Evolutionary conservation across 2,888 invertebrate genomes (phyloP).

Genomic region (Acanthoscelides obtectus): DNA sequence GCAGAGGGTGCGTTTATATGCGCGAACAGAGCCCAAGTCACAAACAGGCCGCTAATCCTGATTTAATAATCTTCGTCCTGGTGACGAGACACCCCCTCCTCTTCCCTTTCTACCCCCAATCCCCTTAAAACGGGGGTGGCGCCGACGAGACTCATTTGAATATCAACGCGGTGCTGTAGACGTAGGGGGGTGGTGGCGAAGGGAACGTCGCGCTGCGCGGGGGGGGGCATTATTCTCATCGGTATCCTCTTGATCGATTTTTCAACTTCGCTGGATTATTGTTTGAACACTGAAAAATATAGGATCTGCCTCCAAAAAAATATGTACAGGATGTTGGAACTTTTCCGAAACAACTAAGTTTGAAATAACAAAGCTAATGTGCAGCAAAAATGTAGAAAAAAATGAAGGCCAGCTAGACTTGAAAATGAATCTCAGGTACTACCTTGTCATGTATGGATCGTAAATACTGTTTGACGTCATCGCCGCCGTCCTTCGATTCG

Average conservation of each 20-base stretch:
- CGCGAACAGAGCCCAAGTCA: conserved; percentile 28
- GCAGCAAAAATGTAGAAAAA: no score
- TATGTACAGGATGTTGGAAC: no score
- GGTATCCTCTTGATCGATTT: neutral
- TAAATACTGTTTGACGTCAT: no score
- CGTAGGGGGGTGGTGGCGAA: neutral
- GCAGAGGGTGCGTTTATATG: neutral
- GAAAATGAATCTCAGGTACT: no score
- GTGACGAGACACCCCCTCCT: conserved; percentile 48
- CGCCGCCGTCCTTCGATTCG: no score
- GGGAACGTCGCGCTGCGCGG: neutral
- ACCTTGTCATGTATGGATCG: no score
- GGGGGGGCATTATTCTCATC: neutral
- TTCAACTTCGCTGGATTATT: neutral
- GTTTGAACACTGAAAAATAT: no score
- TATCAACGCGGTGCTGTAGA: conserved; percentile 25
- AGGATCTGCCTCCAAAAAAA: no score
- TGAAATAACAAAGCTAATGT: no score
- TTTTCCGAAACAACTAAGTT: no score
- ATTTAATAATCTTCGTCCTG: conserved; percentile 46
- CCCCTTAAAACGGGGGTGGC: conserved; percentile 18
- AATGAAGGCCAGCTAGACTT: no score
- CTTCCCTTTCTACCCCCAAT: conserved; percentile 47
- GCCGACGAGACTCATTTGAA: conserved; percentile 23
- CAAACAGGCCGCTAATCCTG: conserved; percentile 48